These are phyloP conservation scores for Vidua chalybeata DNA, from an alignment of 2,113 vertebrate genomes.

Conservation along the genomic window DNA sequence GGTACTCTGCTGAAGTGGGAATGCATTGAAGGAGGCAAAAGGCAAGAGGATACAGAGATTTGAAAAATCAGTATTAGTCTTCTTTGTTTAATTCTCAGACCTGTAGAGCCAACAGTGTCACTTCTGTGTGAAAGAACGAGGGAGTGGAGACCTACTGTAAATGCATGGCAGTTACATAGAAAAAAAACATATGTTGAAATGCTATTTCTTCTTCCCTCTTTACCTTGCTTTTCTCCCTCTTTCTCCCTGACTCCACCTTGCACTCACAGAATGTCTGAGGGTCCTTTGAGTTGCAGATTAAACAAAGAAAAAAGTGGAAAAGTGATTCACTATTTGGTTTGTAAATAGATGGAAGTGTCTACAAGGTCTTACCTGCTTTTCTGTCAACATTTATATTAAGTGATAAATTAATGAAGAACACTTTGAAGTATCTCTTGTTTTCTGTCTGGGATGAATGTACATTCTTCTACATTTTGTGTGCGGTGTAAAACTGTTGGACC, in stretches of 20 bases:
- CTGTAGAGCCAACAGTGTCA: background rate
- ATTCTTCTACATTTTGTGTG: background rate
- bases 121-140: background rate
- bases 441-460: slow-evolving; percentile 12
- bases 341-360: slow-evolving; percentile 73
- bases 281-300: slow-evolving; percentile 58
- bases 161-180: slow-evolving; percentile 35
- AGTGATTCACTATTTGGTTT: slow-evolving; percentile 59
- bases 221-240: slow-evolving; percentile 4
- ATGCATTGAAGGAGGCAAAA: slow-evolving; percentile 5
- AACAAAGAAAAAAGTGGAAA: slow-evolving; percentile 46
- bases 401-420: slow-evolving; percentile 71
- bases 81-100: background rate
- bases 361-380: slow-evolving; percentile 72
- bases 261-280: slow-evolving; percentile 45
- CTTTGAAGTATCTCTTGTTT: background rate
- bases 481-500: background rate
- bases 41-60: background rate
- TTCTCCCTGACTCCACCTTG: slow-evolving; percentile 41
- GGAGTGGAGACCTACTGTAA: background rate
- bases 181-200: slow-evolving; percentile 46
- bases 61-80: background rate
- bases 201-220: slow-evolving; percentile 1
- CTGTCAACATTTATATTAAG: slow-evolving; percentile 78
- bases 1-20: background rate